These are phyloP conservation scores for Ceratosolen solmsi DNA, from an alignment of 1,140 invertebrate genomes.

Conservation along the genomic window DNA sequence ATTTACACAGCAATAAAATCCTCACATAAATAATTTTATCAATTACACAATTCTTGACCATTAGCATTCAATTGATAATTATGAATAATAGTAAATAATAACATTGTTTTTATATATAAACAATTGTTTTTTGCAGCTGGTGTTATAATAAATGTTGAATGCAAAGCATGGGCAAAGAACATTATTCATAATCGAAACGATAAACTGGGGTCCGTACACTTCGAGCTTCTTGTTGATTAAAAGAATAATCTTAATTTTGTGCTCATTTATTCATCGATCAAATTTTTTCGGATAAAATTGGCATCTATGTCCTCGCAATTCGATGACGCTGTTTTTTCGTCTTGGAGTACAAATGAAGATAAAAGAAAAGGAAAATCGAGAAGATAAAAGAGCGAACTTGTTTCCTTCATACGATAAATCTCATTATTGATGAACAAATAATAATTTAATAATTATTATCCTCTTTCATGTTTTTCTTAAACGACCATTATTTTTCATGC, in stretches of 20 bases:
- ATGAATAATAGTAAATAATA: neutral
- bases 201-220: conserved; percentile 88
- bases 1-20: too few relatives aligned
- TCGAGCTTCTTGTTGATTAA: conserved; percentile 92
- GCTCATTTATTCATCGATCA: neutral
- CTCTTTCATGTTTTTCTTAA: too few relatives aligned
- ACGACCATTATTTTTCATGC: neutral
- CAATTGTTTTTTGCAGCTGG: conserved; percentile 77
- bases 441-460: neutral
- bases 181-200: conserved; percentile 86
- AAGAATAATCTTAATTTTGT: conserved; percentile 10
- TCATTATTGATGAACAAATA: neutral
- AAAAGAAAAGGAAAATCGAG: neutral
- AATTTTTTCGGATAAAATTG: neutral
- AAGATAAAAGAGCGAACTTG: neutral
- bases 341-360: neutral
- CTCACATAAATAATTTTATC: too few relatives aligned
- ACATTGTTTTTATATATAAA: neutral
- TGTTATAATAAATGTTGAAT: conserved; percentile 91
- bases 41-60: too few relatives aligned
- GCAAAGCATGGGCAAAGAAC: conserved; percentile 92
- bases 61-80: too few relatives aligned
- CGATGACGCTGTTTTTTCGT: neutral
- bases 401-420: neutral
- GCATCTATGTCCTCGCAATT: neutral